phyloP scores from a whole-genome alignment of 2,113 vertebrate genomes.

The Bufo bufo region DNA sequence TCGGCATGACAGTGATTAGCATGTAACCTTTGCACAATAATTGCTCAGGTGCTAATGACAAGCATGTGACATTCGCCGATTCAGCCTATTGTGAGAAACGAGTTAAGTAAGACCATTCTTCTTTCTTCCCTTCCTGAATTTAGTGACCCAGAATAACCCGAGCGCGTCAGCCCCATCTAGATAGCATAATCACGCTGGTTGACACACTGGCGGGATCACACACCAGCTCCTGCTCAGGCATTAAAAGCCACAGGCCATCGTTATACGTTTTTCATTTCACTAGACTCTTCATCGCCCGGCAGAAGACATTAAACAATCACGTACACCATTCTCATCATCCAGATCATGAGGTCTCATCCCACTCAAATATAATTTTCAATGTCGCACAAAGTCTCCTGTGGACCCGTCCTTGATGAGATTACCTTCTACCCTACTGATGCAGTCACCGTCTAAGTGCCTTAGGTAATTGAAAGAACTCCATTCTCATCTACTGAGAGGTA shows the following conservation, averaged over 20 bases:
- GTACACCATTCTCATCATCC: neutral
- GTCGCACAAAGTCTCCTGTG: neutral
- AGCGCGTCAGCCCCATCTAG: slow-evolving; percentile 55
- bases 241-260: neutral
- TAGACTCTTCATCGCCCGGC: neutral
- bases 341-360: neutral
- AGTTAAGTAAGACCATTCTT: neutral
- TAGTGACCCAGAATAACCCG: slow-evolving; percentile 61
- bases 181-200: slow-evolving; percentile 56
- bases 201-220: slow-evolving; percentile 10
- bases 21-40: slow-evolving; percentile 35
- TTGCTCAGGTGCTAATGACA: slow-evolving; percentile 20
- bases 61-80: neutral
- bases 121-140: slow-evolving; percentile 52
- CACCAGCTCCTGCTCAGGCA: neutral
- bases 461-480: neutral
- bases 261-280: neutral
- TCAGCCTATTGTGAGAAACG: slow-evolving; percentile 7
- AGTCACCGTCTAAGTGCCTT: neutral
- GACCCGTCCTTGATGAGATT: neutral
- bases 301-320: neutral
- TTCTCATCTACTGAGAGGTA: neutral
- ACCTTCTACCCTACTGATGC: neutral
- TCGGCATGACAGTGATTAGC: slow-evolving; percentile 21
- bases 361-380: neutral